Evolutionary conservation across 2,113 vertebrate genomes (phyloP).

Genomic region (Rhizomys pruinosus): DNA sequence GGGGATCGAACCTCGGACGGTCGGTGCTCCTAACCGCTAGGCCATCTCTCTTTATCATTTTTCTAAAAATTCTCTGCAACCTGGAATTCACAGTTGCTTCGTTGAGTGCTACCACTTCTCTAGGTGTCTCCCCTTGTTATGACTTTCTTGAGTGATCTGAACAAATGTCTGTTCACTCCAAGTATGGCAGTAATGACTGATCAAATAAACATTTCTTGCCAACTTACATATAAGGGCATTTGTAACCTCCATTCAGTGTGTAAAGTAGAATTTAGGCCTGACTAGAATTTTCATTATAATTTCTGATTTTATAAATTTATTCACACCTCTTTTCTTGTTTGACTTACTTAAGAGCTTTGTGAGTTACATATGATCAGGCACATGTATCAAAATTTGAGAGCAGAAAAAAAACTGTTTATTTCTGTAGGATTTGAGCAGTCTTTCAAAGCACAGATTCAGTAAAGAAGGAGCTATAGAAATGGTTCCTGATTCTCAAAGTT

Average conservation of each 20-base stretch:
- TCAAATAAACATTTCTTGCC: neutral
- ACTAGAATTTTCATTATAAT: neutral
- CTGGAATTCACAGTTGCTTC: neutral
- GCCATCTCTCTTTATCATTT: no score
- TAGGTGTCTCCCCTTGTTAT: neutral
- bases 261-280: neutral
- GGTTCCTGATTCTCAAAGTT: neutral
- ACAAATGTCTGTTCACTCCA: neutral
- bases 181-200: neutral
- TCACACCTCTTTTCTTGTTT: neutral
- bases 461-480: neutral
- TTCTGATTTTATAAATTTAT: neutral
- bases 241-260: neutral
- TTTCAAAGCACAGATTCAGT: constrained; percentile 30
- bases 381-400: neutral
- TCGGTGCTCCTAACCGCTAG: no score
- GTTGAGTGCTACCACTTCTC: no score
- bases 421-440: neutral
- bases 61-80: neutral
- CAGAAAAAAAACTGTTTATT: neutral
- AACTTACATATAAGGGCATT: neutral
- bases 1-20: no score
- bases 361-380: neutral
- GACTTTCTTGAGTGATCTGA: neutral
- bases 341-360: neutral